phyloP scores from a whole-genome alignment of 2,888 invertebrate species.

The Hylaea fasciaria region DNA sequence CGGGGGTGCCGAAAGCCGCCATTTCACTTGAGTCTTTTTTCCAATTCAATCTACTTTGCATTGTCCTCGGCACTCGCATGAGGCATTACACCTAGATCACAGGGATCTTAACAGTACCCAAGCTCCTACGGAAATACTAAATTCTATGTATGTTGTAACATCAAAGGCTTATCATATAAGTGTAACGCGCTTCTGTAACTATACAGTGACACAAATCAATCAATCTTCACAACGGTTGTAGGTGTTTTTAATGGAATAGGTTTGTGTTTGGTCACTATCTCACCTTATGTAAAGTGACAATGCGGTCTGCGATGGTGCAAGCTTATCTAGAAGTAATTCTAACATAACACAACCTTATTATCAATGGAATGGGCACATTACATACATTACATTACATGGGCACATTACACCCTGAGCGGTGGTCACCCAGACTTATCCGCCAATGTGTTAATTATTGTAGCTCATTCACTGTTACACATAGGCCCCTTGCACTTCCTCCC shows the following conservation, averaged over 20 bases:
- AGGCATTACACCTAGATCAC: constrained; percentile 79
- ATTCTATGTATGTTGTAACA: not conserved
- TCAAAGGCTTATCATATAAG: not conserved
- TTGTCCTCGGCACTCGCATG: constrained; percentile 82
- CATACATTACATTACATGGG: too few species aligned
- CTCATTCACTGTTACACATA: constrained; percentile 16
- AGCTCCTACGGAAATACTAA: not conserved
- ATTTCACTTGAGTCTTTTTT: constrained; percentile 79
- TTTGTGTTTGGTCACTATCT: too few species aligned
- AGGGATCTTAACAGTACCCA: constrained; percentile 10
- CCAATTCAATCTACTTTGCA: constrained; percentile 85
- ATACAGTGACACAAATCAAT: not conserved
- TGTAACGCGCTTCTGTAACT: not conserved
- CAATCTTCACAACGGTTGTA: too few species aligned
- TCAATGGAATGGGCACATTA: too few species aligned
- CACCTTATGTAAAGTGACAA: too few species aligned
- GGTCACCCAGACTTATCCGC: too few species aligned
- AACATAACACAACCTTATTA: too few species aligned
- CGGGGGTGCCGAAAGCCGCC: constrained; percentile 74
- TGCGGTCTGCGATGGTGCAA: too few species aligned
- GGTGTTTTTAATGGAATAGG: too few species aligned
- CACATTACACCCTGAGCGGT: too few species aligned
- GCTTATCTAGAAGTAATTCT: too few species aligned
- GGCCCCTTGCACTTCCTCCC: constrained; percentile 73
- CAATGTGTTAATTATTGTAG: not conserved